These are phyloP conservation scores for Apantesis nais DNA, from an alignment of 2,888 invertebrate species.

Conservation along the genomic window DNA sequence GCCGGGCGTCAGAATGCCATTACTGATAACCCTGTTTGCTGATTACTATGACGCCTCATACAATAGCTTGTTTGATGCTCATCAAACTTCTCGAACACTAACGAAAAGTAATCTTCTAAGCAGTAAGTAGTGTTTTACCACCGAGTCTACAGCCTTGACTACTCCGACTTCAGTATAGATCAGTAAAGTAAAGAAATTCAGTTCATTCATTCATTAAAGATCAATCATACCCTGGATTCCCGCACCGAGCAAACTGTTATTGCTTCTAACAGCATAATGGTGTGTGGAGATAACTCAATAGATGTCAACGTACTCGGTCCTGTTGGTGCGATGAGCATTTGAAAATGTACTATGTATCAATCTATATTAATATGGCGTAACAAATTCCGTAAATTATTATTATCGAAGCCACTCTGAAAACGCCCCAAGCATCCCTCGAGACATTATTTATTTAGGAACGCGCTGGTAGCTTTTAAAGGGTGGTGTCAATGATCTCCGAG, in stretches of 20 bases:
- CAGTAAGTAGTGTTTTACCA: no score
- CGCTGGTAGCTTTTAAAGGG: constrained; percentile 4
- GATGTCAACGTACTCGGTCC: neutral
- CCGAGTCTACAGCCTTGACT: neutral
- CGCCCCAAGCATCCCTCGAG: constrained; percentile 11
- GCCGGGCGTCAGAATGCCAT: constrained; percentile 16
- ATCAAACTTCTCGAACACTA: neutral
- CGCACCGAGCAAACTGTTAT: neutral
- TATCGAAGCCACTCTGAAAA: neutral
- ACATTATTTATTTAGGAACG: constrained; percentile 16
- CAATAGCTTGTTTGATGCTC: neutral
- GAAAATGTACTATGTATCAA: neutral
- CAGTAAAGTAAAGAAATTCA: no score
- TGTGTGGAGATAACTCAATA: neutral
- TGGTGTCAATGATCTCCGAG: constrained; percentile 36
- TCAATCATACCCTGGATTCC: neutral
- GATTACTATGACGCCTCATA: constrained; percentile 7
- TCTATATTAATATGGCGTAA: neutral
- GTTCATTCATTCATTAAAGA: no score
- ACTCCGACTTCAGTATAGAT: no score
- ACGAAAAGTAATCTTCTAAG: neutral
- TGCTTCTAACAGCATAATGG: neutral
- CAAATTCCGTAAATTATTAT: neutral
- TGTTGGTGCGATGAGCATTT: neutral
- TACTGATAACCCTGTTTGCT: constrained; percentile 21